Percentiles rank a stretch among this genome's conserved stretches.
These are phyloP conservation scores for Alces alces DNA, from an alignment of 2,113 vertebrate genomes.

Conservation along the genomic window DNA sequence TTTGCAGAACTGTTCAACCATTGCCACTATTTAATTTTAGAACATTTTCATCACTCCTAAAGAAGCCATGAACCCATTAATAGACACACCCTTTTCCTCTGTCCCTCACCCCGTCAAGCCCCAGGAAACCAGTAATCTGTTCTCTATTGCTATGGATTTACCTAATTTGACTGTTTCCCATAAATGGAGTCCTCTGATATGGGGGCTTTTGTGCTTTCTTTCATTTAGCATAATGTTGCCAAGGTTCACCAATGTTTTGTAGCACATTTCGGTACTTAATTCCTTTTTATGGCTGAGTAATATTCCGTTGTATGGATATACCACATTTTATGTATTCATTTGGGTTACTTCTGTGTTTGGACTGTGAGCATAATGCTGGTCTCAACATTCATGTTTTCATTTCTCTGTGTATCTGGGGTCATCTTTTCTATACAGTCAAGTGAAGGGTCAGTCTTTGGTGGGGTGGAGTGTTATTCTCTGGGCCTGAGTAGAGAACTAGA, in stretches of 20 bases:
- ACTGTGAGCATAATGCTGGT: not conserved
- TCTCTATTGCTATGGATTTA: not conserved
- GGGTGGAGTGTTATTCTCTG: not conserved
- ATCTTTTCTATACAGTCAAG: rapidly evolving
- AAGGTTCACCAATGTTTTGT: not conserved
- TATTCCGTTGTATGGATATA: not conserved
- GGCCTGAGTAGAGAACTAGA: not conserved
- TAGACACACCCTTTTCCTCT: not conserved
- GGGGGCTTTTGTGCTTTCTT: not conserved
- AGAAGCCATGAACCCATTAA: rapidly evolving
- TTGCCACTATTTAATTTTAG: not conserved
- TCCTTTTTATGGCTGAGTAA: not conserved
- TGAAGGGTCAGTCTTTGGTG: not conserved
- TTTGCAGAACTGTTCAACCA: not conserved
- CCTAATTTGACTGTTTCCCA: not conserved
- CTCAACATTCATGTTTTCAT: rapidly evolving
- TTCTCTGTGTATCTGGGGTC: not conserved
- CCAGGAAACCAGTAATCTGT: not conserved
- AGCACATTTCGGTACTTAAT: not conserved
- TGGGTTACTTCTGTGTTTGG: not conserved
- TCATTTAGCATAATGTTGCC: not conserved
- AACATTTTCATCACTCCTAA: not conserved
- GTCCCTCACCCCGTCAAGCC: not conserved
- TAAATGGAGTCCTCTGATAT: not conserved
- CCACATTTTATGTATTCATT: rapidly evolving